Evolutionary conservation across 2,113 vertebrate species (phyloP).

Genomic region (Hymenochirus boettgeri): DNA sequence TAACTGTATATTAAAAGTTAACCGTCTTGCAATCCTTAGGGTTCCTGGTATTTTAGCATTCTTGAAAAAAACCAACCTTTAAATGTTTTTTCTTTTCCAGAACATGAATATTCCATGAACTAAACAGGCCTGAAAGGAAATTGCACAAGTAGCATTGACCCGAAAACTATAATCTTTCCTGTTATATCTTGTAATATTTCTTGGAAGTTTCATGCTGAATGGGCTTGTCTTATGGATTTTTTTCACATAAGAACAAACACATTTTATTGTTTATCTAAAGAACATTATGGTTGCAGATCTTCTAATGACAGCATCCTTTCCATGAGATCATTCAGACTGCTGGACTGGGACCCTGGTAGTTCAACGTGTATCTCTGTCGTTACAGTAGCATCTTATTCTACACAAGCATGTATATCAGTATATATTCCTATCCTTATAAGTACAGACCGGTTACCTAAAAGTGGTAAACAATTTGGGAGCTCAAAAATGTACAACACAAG

Average conservation of each 20-base stretch:
- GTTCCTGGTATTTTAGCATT: no score
- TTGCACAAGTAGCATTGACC: constrained; percentile 44
- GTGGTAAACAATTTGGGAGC: constrained; percentile 71
- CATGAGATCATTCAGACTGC: constrained; percentile 61
- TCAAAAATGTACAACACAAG: constrained; percentile 69
- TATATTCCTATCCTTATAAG: constrained; percentile 76
- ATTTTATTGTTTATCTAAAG: constrained; percentile 83
- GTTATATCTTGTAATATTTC: constrained; percentile 80
- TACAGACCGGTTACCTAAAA: constrained; percentile 79
- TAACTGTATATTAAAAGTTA: no score
- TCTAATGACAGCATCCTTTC: constrained; percentile 71
- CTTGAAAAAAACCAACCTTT: no score
- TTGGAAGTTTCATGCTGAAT: constrained; percentile 80
- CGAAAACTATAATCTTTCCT: constrained; percentile 70
- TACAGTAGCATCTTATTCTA: constrained; percentile 67
- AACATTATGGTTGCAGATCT: constrained; percentile 79
- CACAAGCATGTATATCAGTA: constrained; percentile 73
- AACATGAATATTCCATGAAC: constrained; percentile 46
- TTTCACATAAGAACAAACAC: constrained; percentile 85
- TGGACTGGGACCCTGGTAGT: constrained; percentile 52
- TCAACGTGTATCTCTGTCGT: constrained; percentile 61
- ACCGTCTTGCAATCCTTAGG: no score
- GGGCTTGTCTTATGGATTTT: constrained; percentile 86
- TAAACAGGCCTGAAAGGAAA: background rate
- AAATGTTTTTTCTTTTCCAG: background rate